Conservation (phyloP, 2,888 invertebrate genomes). For the Rhamnusium bicolor region DNA sequence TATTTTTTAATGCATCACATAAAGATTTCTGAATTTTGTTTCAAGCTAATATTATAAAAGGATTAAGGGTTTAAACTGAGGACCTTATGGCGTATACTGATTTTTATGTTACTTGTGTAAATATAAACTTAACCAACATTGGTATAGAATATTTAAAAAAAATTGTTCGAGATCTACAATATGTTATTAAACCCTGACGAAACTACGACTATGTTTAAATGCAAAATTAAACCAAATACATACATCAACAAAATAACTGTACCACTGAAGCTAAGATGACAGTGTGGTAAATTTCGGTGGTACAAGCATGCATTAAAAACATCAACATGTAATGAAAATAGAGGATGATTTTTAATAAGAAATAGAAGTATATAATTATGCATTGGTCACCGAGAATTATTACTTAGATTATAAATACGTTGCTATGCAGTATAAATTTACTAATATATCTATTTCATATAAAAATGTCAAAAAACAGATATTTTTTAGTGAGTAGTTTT, state of each 20-base stretch:
- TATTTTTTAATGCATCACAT: too few relatives aligned
- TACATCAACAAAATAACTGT: slow-evolving; percentile 16
- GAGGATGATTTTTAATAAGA: slow-evolving; percentile 57
- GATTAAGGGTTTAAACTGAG: neutral
- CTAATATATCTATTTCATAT: slow-evolving; percentile 43
- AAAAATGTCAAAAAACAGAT: slow-evolving; percentile 44
- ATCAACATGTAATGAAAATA: slow-evolving; percentile 29
- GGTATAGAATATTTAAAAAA: neutral
- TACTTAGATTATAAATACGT: slow-evolving; percentile 49
- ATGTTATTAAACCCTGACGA: slow-evolving; percentile 17
- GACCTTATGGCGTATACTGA: neutral
- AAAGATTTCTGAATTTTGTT: too few relatives aligned
- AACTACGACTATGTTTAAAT: slow-evolving; percentile 13
- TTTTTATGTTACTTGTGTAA: neutral
- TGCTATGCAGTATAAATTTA: slow-evolving; percentile 60
- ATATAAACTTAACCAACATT: neutral
- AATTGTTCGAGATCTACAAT: neutral
- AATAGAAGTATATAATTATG: slow-evolving; percentile 56
- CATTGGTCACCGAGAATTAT: slow-evolving; percentile 60
- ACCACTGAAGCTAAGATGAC: slow-evolving; percentile 9
- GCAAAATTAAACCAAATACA: slow-evolving; percentile 20
- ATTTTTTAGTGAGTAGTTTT: slow-evolving; percentile 22
- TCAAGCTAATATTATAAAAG: neutral
- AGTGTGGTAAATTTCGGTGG: slow-evolving; percentile 6
- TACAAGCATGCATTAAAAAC: slow-evolving; percentile 25